These are phyloP conservation scores for Trichonephila clavata DNA, from an alignment of 1,140 invertebrate genomes.

Conservation along the genomic window DNA sequence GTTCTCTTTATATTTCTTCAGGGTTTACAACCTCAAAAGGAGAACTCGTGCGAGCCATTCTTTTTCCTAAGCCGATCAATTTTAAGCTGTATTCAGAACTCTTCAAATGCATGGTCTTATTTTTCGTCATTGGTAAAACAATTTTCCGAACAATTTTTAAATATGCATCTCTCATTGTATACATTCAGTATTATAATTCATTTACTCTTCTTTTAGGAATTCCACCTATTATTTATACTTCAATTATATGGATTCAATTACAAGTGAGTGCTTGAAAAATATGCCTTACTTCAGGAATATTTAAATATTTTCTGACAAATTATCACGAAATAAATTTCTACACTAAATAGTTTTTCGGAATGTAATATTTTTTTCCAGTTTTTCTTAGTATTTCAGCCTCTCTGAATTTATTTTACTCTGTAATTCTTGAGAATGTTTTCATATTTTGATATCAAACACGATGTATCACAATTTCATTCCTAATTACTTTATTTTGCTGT, in stretches of 20 bases:
- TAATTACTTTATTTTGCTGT: too few relatives aligned
- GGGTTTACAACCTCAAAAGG: constrained; percentile 85
- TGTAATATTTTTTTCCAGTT: too few relatives aligned
- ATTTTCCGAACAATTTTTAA: background rate
- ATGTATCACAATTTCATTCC: too few relatives aligned
- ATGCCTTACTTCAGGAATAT: too few relatives aligned
- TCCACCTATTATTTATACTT: constrained; percentile 79
- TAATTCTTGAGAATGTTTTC: too few relatives aligned
- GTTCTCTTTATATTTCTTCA: background rate
- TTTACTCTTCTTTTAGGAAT: constrained; percentile 78
- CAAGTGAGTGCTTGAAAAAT: constrained; percentile 77
- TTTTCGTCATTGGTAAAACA: constrained; percentile 77
- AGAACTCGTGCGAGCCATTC: constrained; percentile 84
- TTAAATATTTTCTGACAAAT: too few relatives aligned
- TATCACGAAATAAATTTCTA: too few relatives aligned
- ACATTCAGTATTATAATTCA: background rate
- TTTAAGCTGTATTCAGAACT: constrained; percentile 85
- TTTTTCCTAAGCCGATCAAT: constrained; percentile 84
- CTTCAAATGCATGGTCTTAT: constrained; percentile 82
- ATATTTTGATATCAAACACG: too few relatives aligned
- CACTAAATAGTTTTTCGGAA: too few relatives aligned
- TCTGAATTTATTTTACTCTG: too few relatives aligned
- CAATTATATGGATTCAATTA: constrained; percentile 78
- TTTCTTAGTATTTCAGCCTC: too few relatives aligned
- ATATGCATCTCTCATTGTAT: background rate